phyloP scores from a whole-genome alignment of 2,888 invertebrate species.

The Andricus curvator region DNA sequence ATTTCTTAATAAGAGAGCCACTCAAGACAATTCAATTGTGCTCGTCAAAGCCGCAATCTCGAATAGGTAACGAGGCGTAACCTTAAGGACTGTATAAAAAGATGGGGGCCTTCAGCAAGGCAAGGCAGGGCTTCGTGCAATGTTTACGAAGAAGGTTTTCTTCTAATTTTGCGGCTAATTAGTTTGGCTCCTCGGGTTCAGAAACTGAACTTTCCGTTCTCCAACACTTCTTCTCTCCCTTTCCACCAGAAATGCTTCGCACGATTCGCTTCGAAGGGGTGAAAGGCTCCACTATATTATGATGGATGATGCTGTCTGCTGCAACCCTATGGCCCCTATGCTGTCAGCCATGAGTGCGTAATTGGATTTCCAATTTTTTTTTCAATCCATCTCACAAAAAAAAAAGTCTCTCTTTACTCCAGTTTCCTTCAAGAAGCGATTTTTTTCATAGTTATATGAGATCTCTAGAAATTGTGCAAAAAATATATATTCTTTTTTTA shows the following conservation, averaged over 20 bases:
- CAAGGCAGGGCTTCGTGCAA: not conserved
- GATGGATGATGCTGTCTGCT: slow-evolving; percentile 29
- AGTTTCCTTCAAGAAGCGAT: not conserved
- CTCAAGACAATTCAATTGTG: slow-evolving; percentile 12
- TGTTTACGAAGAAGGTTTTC: slow-evolving; percentile 14
- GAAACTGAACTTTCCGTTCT: slow-evolving; percentile 15
- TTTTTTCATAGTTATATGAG: not conserved
- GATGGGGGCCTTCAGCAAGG: not conserved
- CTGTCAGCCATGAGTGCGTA: slow-evolving; percentile 34
- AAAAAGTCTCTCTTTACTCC: not conserved
- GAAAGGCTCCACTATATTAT: slow-evolving; percentile 29
- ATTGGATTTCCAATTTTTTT: slow-evolving; percentile 34
- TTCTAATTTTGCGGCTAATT: slow-evolving; percentile 31
- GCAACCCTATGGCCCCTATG: slow-evolving; percentile 20
- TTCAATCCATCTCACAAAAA: slow-evolving; percentile 18
- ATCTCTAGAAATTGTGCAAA: not conserved
- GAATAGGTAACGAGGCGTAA: slow-evolving; percentile 15
- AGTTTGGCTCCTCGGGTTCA: slow-evolving; percentile 5
- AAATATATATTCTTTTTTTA: not conserved
- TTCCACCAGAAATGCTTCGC: slow-evolving; percentile 15
- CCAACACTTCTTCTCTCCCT: not conserved
- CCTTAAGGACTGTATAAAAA: slow-evolving; percentile 6
- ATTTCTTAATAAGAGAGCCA: not conserved
- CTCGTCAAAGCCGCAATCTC: not conserved
- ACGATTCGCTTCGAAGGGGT: slow-evolving; percentile 18